Percentiles rank a stretch among this genome's conserved stretches.
Evolutionary conservation across 1,140 invertebrate species (phyloP).

Genomic region (Zaprionus capensis): DNA sequence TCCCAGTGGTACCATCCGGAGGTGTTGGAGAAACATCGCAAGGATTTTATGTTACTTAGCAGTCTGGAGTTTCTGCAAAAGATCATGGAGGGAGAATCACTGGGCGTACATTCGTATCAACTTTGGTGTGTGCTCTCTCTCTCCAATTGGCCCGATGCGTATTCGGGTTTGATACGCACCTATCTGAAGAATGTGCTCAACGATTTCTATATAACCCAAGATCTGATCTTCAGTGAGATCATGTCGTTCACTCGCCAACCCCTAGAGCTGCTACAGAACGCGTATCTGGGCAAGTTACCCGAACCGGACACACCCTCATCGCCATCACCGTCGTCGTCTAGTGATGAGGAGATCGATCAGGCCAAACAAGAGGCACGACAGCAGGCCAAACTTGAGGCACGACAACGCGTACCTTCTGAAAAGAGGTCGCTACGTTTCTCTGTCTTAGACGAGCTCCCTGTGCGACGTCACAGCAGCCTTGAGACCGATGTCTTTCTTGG

Average conservation of each 20-base stretch:
- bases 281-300: slow-evolving; percentile 3
- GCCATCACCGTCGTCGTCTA: neutral
- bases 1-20: slow-evolving; percentile 7
- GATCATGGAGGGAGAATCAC: neutral
- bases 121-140: slow-evolving; percentile 61
- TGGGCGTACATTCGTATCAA: slow-evolving; percentile 50
- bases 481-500: slow-evolving; percentile 8
- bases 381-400: neutral
- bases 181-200: slow-evolving; percentile 45
- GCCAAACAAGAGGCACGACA: too few species aligned
- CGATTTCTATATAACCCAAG: slow-evolving; percentile 38
- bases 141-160: slow-evolving; percentile 55
- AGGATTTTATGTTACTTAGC: slow-evolving; percentile 49
- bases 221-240: slow-evolving; percentile 53
- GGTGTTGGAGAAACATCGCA: neutral
- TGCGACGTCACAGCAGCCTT: slow-evolving; percentile 3
- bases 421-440: neutral
- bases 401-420: rapidly evolving
- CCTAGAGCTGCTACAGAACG: neutral
- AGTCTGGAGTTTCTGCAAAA: slow-evolving; percentile 43
- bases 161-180: slow-evolving; percentile 30
- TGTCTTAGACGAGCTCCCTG: neutral
- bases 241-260: slow-evolving; percentile 37
- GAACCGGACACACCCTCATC: neutral
- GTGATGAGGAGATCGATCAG: neutral